Evolutionary conservation across 2,113 vertebrate species (phyloP), one percentile per base, ranked within the genome.

Genomic region (Gymnorhina tibicen): DNA sequence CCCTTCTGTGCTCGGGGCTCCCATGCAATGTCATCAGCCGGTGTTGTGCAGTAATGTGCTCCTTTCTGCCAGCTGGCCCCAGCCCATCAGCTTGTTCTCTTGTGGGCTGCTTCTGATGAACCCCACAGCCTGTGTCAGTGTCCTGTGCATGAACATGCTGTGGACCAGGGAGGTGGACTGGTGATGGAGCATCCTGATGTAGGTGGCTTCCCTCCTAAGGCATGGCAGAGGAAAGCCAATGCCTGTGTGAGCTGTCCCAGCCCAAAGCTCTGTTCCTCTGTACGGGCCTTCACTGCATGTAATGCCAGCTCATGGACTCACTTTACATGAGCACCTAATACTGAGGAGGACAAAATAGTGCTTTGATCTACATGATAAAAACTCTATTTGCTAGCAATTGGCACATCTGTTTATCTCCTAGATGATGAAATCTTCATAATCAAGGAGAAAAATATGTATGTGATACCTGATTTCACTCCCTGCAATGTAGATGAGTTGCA

Each of bases 11-110:
- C 78, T 74, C 42, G 58, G 39, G 14, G 35, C 20, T 90, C 33
- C 23, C 0, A 0, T 47, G n/a, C 4, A 1, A 5, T 33, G 30
- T 22, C 30, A 46, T 22, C 46, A 27, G 35, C 59, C 1, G 1
- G 9, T 18, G 46, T 1, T 27, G 41, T 41, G 46, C 37, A 21
- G 22, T 8, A 18, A 42, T 39, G 26, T 76, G 49, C 70, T 82
- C 39, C 28, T 16, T 82, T 55, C 79, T 89, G 50, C 53, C 33
- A 22, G 2, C 0, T 1, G 50, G 21, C 39, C 26, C 58, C 77
- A 72, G 33, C 15, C 21, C 56, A 44, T 19, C 85, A 76, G 14
- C 27, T 67, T 26, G 10, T 11, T 49, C 59, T 52, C 13, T 16
- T 39, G 35, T 0, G 1, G 64, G 30, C 16, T 49, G 21, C 39